These are phyloP conservation scores for Girardinichthys multiradiatus DNA, from an alignment of 2,113 vertebrate species.

Conservation along the genomic window DNA sequence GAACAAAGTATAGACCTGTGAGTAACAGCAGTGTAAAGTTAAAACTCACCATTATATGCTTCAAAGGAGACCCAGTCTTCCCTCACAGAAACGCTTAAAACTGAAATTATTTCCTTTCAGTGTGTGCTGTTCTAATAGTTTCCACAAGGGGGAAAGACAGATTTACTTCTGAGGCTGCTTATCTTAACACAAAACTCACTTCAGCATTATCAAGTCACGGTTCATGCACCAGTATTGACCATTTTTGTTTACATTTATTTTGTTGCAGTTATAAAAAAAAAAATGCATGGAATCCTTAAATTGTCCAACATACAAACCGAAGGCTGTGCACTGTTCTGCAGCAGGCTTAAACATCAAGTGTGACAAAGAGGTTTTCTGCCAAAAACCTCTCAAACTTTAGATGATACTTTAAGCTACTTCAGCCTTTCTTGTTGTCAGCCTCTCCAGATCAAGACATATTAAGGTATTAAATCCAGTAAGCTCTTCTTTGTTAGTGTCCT, in stretches of 20 bases:
- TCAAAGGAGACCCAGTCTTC: background rate
- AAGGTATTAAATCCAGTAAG: background rate
- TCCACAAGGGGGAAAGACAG: conserved; percentile 60
- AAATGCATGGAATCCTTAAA: conserved; percentile 5
- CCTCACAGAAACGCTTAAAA: background rate
- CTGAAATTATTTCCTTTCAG: background rate
- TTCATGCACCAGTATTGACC: conserved; percentile 24
- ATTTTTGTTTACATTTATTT: conserved; percentile 42
- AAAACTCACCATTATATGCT: background rate
- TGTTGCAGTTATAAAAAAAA: conserved; percentile 17
- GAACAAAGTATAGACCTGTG: background rate
- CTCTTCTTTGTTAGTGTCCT: background rate
- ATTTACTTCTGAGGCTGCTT: background rate
- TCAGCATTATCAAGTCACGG: conserved; percentile 6
- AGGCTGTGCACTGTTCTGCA: background rate
- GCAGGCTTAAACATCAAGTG: no score
- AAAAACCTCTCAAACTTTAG: background rate
- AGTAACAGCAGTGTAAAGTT: background rate
- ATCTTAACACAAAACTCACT: conserved; percentile 13
- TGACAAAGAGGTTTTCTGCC: background rate
- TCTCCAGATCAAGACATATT: background rate
- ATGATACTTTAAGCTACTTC: conserved; percentile 15
- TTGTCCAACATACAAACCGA: conserved; percentile 28
- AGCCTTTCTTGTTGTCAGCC: background rate
- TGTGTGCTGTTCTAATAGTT: conserved; percentile 1